Evolutionary conservation across 2,888 invertebrate species (phyloP).

Genomic region (Pegoplata infirma): DNA sequence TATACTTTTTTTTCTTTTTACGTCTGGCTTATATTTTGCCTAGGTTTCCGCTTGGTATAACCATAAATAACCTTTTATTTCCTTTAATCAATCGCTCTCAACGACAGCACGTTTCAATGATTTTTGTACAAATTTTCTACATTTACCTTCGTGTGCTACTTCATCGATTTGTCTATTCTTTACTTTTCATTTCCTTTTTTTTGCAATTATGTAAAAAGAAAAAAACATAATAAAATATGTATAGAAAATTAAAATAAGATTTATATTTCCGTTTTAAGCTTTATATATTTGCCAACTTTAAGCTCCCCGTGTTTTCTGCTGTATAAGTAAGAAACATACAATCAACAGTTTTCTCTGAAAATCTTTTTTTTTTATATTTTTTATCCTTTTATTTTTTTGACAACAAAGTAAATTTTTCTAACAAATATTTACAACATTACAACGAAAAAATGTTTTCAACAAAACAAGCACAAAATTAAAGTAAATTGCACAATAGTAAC

Average conservation of each 20-base stretch:
- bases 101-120: conserved; percentile 45
- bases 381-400: background rate
- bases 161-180: background rate
- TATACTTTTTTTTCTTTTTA: background rate
- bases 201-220: conserved; percentile 17
- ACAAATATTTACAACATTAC: conserved; percentile 11
- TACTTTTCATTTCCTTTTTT: too few species aligned
- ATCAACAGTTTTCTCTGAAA: conserved; percentile 32
- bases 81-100: conserved; percentile 46
- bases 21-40: background rate
- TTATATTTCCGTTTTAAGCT: conserved; percentile 22
- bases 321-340: background rate
- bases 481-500: conserved; percentile 20
- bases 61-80: conserved; percentile 26
- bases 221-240: conserved; percentile 5
- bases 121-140: conserved; percentile 2
- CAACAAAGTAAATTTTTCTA: too few species aligned
- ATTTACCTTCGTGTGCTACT: background rate
- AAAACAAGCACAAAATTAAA: conserved; percentile 21
- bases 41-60: background rate
- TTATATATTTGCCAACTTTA: conserved; percentile 1
- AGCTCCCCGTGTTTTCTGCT: background rate
- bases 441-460: too few species aligned
- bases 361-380: too few species aligned
- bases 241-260: conserved; percentile 50